Base-by-base conservation (phyloP, 2,797 vertebrate species). In the Siniperca scherzeri region DNA sequence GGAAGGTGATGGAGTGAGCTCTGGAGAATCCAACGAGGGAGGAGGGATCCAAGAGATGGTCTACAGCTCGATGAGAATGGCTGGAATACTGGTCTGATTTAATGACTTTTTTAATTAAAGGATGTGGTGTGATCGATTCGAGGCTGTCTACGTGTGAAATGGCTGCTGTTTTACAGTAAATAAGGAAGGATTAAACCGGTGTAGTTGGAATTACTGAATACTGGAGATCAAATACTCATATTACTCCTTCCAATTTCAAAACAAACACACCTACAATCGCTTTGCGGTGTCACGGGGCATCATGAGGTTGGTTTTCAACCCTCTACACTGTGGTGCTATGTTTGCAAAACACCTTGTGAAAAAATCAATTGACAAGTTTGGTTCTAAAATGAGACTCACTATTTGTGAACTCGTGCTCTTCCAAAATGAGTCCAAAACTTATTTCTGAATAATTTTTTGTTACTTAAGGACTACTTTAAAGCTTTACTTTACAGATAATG, bases 101-200 rank as follows among this genome's bases (percentile, higher is more conserved):
- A 91, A 92, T 88, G 60, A 66, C 62, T 68, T 84, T 81, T 90
- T 90, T 77, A 91, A 90, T 88, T 78, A 88, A 76, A 59, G 84
- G 50, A 72, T 82, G 68, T 53, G 57, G 46, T 17, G 69, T 53
- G 80, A 92, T 88, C 81, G 77, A 88, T 89, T 81, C n/a, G 25
- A 55, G 38, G 53, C 70, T 42, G 44, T 71, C 70, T 67, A 7
- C 17, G 62, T 87, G 71, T 38, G 75, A 87, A 87, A 86, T 50
- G 72, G 65, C 83, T 70, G 81, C 77, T 70, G 73, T 78, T 84
- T 85, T 83, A n/a, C n/a, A n/a, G n/a, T n/a, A 69, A 89, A 91
- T 81, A 74, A 87, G 83, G 64, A 70, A 79, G 78, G 84, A 90
- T 93, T 90, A 81, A 78, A 85, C 66, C 5, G 78, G 46, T n/a